Percentiles rank a stretch among this genome's conserved stretches.
Conservation (phyloP, 2,797 vertebrate species). For the Anguilla marmorata region DNA sequence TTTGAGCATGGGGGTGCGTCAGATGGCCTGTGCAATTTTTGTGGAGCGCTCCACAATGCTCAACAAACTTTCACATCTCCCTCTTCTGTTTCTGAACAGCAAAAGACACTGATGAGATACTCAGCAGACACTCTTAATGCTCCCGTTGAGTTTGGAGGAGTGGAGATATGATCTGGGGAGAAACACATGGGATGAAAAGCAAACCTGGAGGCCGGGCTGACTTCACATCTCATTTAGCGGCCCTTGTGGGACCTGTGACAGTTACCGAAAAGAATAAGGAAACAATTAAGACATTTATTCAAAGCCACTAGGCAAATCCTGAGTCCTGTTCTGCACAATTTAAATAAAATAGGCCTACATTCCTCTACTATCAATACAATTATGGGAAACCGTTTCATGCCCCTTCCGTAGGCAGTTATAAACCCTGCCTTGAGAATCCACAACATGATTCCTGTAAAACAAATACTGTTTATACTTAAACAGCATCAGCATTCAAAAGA, state of each 20-base stretch:
- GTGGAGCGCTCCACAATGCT: not conserved
- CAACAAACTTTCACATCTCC: not conserved
- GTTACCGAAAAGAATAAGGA: slow-evolving; percentile 6
- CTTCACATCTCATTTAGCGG: slow-evolving; percentile 11
- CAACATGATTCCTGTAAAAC: not conserved
- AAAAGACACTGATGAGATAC: not conserved
- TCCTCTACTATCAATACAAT: not conserved
- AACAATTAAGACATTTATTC: not conserved
- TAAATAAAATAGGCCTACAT: not conserved
- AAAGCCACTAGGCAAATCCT: not conserved
- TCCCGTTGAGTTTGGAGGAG: not conserved
- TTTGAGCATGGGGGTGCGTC: not conserved
- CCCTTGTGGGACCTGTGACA: not conserved
- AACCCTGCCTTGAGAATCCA: not conserved
- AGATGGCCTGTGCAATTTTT: not conserved
- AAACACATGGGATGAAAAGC: not conserved
- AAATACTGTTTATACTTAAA: not conserved
- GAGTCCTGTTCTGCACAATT: not conserved
- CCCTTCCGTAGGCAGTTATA: not conserved
- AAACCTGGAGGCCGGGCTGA: not conserved
- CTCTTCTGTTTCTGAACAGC: not conserved
- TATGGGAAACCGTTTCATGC: not conserved
- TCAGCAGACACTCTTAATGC: not conserved
- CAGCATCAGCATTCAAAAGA: not conserved
- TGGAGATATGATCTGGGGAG: not conserved